phyloP scores from a whole-genome alignment of 2,113 vertebrate species.

The Solea senegalensis region DNA sequence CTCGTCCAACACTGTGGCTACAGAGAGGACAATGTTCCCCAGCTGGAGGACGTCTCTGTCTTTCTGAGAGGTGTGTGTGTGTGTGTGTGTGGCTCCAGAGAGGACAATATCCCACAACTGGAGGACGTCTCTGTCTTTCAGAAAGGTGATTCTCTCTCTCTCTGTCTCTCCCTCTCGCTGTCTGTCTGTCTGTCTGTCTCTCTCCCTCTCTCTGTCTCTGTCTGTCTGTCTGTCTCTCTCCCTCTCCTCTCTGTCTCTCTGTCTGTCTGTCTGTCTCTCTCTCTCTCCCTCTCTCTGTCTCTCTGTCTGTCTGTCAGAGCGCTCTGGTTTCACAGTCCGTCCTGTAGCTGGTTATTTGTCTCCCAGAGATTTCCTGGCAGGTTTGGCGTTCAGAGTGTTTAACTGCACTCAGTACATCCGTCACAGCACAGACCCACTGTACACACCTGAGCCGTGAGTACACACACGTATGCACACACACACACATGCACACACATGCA shows the following conservation, averaged over 20 bases:
- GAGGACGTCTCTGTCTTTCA: too few relatives aligned
- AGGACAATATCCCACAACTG: too few relatives aligned
- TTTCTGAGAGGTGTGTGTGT: constrained; percentile 90
- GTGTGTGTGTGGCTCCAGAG: background rate
- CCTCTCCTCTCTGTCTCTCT: too few relatives aligned
- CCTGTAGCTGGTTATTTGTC: constrained; percentile 97
- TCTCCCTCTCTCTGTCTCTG: too few relatives aligned
- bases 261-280: too few relatives aligned
- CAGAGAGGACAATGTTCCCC: constrained; percentile 94
- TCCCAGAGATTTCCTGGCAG: constrained; percentile 94
- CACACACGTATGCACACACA: background rate
- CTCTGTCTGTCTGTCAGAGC: constrained; percentile 77
- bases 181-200: too few relatives aligned
- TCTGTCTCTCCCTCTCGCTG: too few relatives aligned
- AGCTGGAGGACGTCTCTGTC: constrained; percentile 92
- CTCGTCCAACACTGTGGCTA: constrained; percentile 94
- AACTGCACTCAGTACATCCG: constrained; percentile 97
- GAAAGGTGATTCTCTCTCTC: too few relatives aligned
- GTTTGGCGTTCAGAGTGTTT: constrained; percentile 95
- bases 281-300: too few relatives aligned
- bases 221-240: constrained; percentile 5
- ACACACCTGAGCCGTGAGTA: constrained; percentile 97
- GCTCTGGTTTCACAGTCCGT: constrained; percentile 94
- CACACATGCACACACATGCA: background rate
- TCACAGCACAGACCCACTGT: constrained; percentile 96